Percentiles rank a stretch among this genome's conserved stretches.
These are phyloP conservation scores for Theocolax elegans DNA, from an alignment of 1,140 invertebrate genomes.

Conservation along the genomic window DNA sequence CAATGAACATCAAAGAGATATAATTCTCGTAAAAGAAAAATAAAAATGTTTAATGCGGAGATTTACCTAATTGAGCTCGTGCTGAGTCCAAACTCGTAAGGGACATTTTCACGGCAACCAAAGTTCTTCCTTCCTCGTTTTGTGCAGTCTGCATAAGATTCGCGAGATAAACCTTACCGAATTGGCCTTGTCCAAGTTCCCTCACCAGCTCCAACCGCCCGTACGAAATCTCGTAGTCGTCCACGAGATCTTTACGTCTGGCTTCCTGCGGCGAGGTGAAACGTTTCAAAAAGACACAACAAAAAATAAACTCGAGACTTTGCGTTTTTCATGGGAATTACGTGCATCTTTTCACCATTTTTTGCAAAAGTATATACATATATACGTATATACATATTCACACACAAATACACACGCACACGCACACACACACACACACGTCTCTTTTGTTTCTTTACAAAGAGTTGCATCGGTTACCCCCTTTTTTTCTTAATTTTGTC, in stretches of 20 bases:
- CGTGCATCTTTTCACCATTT: too few relatives aligned
- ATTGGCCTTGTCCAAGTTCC: constrained; percentile 79
- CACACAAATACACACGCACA: too few relatives aligned
- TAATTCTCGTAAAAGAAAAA: background rate
- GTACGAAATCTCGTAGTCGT: constrained; percentile 70
- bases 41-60: background rate
- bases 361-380: too few relatives aligned
- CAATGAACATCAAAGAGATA: background rate
- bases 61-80: constrained; percentile 25
- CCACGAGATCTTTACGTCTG: constrained; percentile 49
- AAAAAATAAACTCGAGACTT: too few relatives aligned
- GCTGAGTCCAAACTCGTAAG: constrained; percentile 51
- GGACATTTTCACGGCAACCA: constrained; percentile 78
- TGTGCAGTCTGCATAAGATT: constrained; percentile 48
- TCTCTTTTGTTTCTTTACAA: too few relatives aligned
- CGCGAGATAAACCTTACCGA: constrained; percentile 78
- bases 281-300: too few relatives aligned
- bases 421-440: too few relatives aligned
- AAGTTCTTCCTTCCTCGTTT: constrained; percentile 62
- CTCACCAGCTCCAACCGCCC: constrained; percentile 68
- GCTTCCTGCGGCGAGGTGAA: constrained; percentile 49
- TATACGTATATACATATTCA: too few relatives aligned
- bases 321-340: too few relatives aligned
- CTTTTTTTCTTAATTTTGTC: too few relatives aligned
- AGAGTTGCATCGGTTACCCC: too few relatives aligned